These are phyloP conservation scores for Bos indicus DNA, from an alignment of 2,113 vertebrate genomes.

Conservation along the genomic window DNA sequence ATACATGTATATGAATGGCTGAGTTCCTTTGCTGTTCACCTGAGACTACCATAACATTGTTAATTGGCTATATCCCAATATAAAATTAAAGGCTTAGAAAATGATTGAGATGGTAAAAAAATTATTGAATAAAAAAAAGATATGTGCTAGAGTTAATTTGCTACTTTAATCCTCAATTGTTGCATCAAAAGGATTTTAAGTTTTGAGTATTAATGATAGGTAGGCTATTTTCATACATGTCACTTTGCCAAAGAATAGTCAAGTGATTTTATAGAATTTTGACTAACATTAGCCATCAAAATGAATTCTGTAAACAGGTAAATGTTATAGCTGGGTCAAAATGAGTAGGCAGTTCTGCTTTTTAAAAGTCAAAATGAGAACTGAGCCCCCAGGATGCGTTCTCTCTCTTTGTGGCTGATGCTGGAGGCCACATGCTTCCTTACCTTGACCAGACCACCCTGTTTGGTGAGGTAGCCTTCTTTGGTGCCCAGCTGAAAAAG, in stretches of 20 bases:
- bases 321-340: background rate
- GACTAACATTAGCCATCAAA: background rate
- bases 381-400: rapidly evolving
- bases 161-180: background rate
- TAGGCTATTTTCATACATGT: background rate
- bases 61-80: background rate
- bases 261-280: background rate
- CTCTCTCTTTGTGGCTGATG: background rate
- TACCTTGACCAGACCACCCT: constrained; percentile 91
- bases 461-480: constrained; percentile 95
- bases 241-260: background rate
- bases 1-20: background rate
- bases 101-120: background rate
- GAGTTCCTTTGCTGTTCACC: background rate
- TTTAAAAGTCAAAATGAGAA: background rate
- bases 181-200: background rate
- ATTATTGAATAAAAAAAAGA: background rate
- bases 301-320: background rate
- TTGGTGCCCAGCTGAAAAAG: constrained; percentile 93
- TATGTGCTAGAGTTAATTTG: background rate
- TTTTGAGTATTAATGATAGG: background rate
- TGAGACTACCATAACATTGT: background rate
- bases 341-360: background rate
- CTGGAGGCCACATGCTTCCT: constrained; percentile 31
- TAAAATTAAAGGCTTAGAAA: background rate